Conservation (phyloP, 2,888 invertebrate species). For the Conops quadrifasciatus region DNA sequence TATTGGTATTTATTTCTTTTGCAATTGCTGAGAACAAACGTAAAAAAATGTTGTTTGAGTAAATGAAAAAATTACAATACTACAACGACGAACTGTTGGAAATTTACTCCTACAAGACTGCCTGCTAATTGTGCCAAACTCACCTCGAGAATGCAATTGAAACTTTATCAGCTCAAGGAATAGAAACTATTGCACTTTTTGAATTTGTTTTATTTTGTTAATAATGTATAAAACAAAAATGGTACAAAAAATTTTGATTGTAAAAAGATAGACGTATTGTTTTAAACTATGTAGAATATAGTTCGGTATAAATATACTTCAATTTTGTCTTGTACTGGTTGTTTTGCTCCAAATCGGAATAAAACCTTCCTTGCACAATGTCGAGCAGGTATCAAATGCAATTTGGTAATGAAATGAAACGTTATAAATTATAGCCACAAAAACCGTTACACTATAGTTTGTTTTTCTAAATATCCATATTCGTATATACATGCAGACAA, state of each 20-base stretch:
- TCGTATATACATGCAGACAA: background rate
- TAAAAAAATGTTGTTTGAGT: background rate
- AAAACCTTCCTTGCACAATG: background rate
- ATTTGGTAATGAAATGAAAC: background rate
- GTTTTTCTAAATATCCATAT: slow-evolving; percentile 35
- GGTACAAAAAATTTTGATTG: slow-evolving; percentile 33
- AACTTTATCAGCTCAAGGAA: background rate
- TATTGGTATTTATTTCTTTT: background rate
- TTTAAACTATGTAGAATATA: slow-evolving; percentile 33
- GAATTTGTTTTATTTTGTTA: slow-evolving; percentile 31
- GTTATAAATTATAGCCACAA: slow-evolving; percentile 12
- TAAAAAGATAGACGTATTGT: slow-evolving; percentile 31
- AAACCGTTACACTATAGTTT: slow-evolving; percentile 41
- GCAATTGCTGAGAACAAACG: background rate
- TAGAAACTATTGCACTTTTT: slow-evolving; percentile 32
- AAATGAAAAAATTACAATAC: too few species aligned
- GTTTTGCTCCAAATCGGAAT: slow-evolving; percentile 14
- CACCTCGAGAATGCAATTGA: slow-evolving; percentile 7
- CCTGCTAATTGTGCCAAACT: background rate
- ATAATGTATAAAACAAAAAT: slow-evolving; percentile 33
- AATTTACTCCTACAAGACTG: too few species aligned
- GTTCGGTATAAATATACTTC: slow-evolving; percentile 24
- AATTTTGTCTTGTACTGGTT: background rate
- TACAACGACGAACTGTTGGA: too few species aligned
- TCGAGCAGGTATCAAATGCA: slow-evolving; percentile 6